Base-by-base conservation (phyloP, 2,888 invertebrate species). In the Pristionchus arcanus region DNA sequence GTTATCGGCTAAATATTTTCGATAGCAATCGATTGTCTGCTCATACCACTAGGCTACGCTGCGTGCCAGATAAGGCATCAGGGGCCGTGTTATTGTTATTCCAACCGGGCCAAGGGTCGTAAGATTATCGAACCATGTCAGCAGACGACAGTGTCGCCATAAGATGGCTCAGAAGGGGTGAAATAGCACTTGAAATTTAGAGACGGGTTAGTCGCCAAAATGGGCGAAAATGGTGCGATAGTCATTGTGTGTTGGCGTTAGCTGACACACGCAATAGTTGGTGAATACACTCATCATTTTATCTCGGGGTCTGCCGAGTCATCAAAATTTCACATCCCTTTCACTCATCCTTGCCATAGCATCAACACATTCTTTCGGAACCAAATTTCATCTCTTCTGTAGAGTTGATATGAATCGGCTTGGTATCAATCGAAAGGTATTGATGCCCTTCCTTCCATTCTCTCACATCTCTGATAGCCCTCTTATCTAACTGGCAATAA, bases 401-500 rank as follows among this genome's bases (percentile, higher is more conserved):
- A 31, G 68, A 74, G 74, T 74, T 74, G 74, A 74, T 74, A 74
- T 7, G 74, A 37, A n/a, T 37, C 31, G 13, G n/a, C n/a, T 31
- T 37, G 74, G 74, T 74, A 74, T 74, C 74, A 74, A 21, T 74
- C 74, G 37, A 25, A 1, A n/a, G 19, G 31, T 74, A 71, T 34
- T 42, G 74, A 74, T 74, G 74, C 42, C 37, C 74, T 74, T 74
- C 68, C 31, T 68, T 28, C 37, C 74, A 34, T 74, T 19, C 31
- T 71, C 68, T 34, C 21, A 9, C 74, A 74, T 42, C 74, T 74
- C 68, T 15, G 63, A 63, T 63, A 63, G 63, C 25, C 68, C 74
- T n/a, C n/a, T 74, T 74, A 74, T 74, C 74, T 74, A 21, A 21
- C 42, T 74, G 74, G 74, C 74, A 74, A 74, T 37, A 74, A 74